Percentiles rank a stretch among this genome's conserved stretches.
Evolutionary conservation across 1,140 invertebrate species (phyloP).

Genomic region (Eriosoma lanigerum): DNA sequence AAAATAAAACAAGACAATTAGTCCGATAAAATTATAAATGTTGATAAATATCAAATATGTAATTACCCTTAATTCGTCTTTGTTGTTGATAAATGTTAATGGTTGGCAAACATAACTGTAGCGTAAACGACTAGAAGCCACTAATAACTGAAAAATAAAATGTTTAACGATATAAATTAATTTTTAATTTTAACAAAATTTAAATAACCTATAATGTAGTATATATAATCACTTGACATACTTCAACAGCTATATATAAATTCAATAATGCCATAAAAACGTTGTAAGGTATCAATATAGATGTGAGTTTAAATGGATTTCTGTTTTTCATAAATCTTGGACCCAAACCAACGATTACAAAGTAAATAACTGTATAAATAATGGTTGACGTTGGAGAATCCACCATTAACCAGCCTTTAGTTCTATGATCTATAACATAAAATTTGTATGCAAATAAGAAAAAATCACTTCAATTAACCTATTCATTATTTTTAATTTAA

Average conservation of each 20-base stretch:
- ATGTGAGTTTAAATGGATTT: slow-evolving; percentile 76
- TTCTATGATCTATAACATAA: slow-evolving; percentile 69
- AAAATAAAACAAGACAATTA: too few relatives aligned
- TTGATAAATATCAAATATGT: too few relatives aligned
- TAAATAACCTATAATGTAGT: not conserved
- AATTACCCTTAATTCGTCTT: slow-evolving; percentile 78
- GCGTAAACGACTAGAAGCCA: slow-evolving; percentile 72
- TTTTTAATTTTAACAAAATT: not conserved
- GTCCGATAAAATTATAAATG: too few relatives aligned
- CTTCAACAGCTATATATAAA: slow-evolving; percentile 79
- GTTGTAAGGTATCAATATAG: slow-evolving; percentile 82
- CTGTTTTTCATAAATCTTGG: slow-evolving; percentile 82
- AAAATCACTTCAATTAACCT: too few relatives aligned
- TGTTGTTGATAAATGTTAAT: slow-evolving; percentile 76
- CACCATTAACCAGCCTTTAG: slow-evolving; percentile 83
- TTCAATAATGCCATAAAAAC: slow-evolving; percentile 82
- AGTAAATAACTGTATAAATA: slow-evolving; percentile 68
- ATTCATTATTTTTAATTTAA: too few relatives aligned
- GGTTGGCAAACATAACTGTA: slow-evolving; percentile 91
- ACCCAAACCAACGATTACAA: slow-evolving; percentile 77
- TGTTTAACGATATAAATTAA: not conserved
- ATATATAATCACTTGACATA: slow-evolving; percentile 58
- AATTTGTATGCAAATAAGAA: not conserved
- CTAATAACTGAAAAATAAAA: slow-evolving; percentile 70
- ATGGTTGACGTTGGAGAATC: slow-evolving; percentile 78